Percentiles rank a stretch among this genome's conserved stretches.
Conservation (phyloP, 2,113 vertebrate genomes). For the Micromys minutus region DNA sequence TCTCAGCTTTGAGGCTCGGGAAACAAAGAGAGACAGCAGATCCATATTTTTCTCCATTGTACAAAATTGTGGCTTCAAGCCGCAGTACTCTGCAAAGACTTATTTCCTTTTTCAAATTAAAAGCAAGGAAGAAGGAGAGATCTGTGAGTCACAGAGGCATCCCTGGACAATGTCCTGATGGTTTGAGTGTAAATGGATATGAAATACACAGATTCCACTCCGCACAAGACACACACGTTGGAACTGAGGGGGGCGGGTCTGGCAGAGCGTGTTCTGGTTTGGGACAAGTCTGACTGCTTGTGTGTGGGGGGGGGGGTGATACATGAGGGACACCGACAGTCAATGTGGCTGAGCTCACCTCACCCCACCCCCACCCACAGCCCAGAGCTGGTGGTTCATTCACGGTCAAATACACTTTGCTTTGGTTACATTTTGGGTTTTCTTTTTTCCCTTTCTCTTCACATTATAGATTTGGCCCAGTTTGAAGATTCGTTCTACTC, state of each 20-base stretch:
- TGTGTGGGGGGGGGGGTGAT: slow-evolving; percentile 31
- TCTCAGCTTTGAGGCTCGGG: slow-evolving; percentile 22
- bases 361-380: neutral
- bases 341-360: slow-evolving; percentile 8
- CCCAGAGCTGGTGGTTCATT: slow-evolving; percentile 39
- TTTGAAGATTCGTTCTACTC: slow-evolving; percentile 66
- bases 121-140: neutral
- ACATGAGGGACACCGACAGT: neutral
- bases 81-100: slow-evolving; percentile 62
- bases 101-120: slow-evolving; percentile 61
- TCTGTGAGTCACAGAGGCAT: slow-evolving; percentile 47
- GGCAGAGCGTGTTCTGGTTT: slow-evolving; percentile 38
- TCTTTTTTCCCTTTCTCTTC: neutral
- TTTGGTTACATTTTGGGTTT: neutral
- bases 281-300: neutral
- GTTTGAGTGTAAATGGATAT: slow-evolving; percentile 65
- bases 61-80: slow-evolving; percentile 66
- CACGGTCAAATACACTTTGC: slow-evolving; percentile 25
- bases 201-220: slow-evolving; percentile 56
- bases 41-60: slow-evolving; percentile 48
- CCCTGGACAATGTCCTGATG: slow-evolving; percentile 49
- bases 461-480: slow-evolving; percentile 60
- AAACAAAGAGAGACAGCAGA: slow-evolving; percentile 54
- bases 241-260: neutral
- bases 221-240: neutral